Conservation (phyloP, 2,888 invertebrate genomes). For the Neoitamus cyanurus region DNA sequence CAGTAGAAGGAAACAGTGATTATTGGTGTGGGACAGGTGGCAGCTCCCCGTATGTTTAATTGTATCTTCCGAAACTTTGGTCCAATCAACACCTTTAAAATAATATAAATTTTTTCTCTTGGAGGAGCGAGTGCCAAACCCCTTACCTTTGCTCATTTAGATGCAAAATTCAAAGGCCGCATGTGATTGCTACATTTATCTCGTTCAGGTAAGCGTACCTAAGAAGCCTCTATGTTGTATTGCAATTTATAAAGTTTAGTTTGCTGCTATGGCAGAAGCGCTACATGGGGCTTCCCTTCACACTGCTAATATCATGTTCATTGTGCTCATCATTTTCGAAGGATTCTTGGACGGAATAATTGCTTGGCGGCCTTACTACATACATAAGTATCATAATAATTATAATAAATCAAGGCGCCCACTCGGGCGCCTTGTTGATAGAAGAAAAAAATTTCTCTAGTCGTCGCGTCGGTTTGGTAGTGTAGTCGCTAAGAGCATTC, state of each 20-base stretch:
- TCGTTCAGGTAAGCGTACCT: background rate
- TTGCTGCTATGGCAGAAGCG: background rate
- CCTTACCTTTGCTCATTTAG: background rate
- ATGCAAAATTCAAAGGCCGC: background rate
- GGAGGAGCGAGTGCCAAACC: background rate
- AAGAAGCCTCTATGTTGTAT: background rate
- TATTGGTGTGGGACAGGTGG: too few relatives aligned
- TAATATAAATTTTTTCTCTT: background rate
- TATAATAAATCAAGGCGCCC: too few relatives aligned
- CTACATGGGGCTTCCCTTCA: background rate
- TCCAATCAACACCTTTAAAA: background rate
- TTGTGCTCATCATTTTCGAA: background rate
- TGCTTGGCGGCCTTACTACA: background rate
- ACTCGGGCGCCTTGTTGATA: too few relatives aligned
- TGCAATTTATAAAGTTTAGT: background rate
- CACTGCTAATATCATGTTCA: background rate
- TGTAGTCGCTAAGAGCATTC: too few relatives aligned
- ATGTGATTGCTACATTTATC: background rate
- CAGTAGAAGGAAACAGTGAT: too few relatives aligned
- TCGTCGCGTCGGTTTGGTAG: too few relatives aligned
- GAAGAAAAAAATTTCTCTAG: too few relatives aligned
- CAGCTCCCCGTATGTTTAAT: too few relatives aligned
- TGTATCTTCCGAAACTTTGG: background rate
- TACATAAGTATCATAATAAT: background rate
- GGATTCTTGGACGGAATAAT: background rate